These are phyloP conservation scores for Micrasema longulum DNA, from an alignment of 1,140 invertebrate species.

Conservation along the genomic window DNA sequence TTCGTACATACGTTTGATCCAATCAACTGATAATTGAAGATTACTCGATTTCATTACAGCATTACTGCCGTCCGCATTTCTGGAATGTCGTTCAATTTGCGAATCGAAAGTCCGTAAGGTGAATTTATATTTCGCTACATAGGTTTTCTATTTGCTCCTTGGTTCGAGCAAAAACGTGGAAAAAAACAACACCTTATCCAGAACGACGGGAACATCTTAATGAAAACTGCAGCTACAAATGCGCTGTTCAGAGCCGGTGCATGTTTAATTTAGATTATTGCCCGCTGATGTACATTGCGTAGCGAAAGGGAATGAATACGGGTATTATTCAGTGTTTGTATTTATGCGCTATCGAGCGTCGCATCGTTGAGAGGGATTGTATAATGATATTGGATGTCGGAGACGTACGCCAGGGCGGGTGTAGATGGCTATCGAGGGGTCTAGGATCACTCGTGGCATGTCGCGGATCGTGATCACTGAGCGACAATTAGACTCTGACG, in stretches of 20 bases:
- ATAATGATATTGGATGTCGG: too few relatives aligned
- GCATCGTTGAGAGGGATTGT: too few relatives aligned
- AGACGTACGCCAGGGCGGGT: too few relatives aligned
- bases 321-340: background rate
- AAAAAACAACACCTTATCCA: constrained; percentile 14
- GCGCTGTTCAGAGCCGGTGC: constrained; percentile 2
- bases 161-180: background rate
- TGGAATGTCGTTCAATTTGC: constrained; percentile 31
- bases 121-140: constrained; percentile 18
- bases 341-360: background rate
- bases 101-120: background rate
- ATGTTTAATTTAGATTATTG: constrained; percentile 31
- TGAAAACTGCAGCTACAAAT: constrained; percentile 23
- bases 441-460: too few relatives aligned
- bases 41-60: constrained; percentile 12
- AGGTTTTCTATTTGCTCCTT: background rate
- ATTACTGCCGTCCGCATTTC: background rate
- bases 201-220: constrained; percentile 22
- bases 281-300: background rate
- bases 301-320: background rate
- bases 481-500: constrained; percentile 30
- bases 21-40: constrained; percentile 3
- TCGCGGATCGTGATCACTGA: constrained; percentile 23
- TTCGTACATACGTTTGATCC: background rate
- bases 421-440: background rate